Percentiles rank a stretch among this genome's conserved stretches.
phyloP scores from a whole-genome alignment of 2,888 invertebrate genomes.

The Limnephilus rhombicus region DNA sequence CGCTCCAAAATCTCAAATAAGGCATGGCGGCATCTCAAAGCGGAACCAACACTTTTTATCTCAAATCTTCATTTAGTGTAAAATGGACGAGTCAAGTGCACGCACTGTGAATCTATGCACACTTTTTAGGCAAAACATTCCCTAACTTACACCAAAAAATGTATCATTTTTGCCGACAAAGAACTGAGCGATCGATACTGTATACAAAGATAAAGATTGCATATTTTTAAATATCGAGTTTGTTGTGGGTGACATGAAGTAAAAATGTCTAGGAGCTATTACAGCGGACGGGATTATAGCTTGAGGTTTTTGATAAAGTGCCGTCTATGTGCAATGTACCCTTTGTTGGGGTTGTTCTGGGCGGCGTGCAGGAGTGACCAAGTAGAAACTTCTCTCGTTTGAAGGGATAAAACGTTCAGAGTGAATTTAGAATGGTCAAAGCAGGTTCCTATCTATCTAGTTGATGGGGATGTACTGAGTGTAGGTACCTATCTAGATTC shows the following conservation, averaged over 20 bases:
- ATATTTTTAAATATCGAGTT: not conserved
- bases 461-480: not conserved
- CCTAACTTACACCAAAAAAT: not conserved
- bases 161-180: constrained; percentile 29
- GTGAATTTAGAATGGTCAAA: not conserved
- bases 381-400: not conserved
- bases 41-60: not conserved
- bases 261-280: not conserved
- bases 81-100: constrained; percentile 31
- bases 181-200: constrained; percentile 6
- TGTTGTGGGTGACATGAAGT: not conserved
- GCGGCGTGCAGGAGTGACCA: constrained; percentile 5
- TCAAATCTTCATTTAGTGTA: not conserved
- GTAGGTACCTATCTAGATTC: not conserved
- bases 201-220: constrained; percentile 2
- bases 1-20: not conserved
- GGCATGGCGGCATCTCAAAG: constrained; percentile 17
- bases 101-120: not conserved
- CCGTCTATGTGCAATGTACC: not conserved
- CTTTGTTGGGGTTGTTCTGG: constrained; percentile 5
- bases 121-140: constrained; percentile 22
- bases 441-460: not conserved
- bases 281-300: not conserved
- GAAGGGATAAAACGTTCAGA: constrained; percentile 7
- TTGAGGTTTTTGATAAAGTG: not conserved